Evolutionary conservation across 1,140 invertebrate species (phyloP).

Genomic region (Calliopsis andreniformis): DNA sequence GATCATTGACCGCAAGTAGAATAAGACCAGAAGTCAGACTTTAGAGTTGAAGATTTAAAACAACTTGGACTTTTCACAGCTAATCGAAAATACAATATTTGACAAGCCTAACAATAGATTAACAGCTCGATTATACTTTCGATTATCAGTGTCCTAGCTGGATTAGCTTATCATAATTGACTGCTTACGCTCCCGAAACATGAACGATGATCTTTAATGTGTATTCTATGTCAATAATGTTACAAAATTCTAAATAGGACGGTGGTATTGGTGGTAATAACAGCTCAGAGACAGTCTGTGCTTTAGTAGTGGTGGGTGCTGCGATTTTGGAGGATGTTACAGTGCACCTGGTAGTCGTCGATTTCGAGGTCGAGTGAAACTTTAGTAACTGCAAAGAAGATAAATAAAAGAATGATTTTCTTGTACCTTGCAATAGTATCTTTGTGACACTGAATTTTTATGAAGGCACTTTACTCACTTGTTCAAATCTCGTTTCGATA

Average conservation of each 20-base stretch:
- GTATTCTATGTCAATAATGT: constrained; percentile 52
- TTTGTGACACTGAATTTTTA: too few relatives aligned
- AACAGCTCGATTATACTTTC: too few relatives aligned
- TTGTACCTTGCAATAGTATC: neutral
- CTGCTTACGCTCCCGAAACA: constrained; percentile 37
- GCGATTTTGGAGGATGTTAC: neutral
- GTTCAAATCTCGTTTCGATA: constrained; percentile 83
- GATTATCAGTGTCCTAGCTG: neutral
- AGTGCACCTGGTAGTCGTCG: neutral
- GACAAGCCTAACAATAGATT: too few relatives aligned
- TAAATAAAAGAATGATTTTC: neutral
- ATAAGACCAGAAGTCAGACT: too few relatives aligned
- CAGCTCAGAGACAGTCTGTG: neutral
- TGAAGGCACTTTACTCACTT: constrained; percentile 76
- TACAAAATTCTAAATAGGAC: constrained; percentile 42
- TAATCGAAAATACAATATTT: too few relatives aligned
- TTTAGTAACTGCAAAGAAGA: constrained; percentile 23
- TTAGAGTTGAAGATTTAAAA: too few relatives aligned
- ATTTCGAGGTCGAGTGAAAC: constrained; percentile 32
- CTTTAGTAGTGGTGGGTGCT: neutral
- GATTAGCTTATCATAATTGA: neutral
- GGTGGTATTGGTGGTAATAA: constrained; percentile 49
- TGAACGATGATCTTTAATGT: constrained; percentile 23
- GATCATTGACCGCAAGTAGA: too few relatives aligned
- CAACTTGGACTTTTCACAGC: too few relatives aligned